These are phyloP conservation scores for Grammomys dolichurus DNA, from an alignment of 2,113 vertebrate species.

Conservation along the genomic window DNA sequence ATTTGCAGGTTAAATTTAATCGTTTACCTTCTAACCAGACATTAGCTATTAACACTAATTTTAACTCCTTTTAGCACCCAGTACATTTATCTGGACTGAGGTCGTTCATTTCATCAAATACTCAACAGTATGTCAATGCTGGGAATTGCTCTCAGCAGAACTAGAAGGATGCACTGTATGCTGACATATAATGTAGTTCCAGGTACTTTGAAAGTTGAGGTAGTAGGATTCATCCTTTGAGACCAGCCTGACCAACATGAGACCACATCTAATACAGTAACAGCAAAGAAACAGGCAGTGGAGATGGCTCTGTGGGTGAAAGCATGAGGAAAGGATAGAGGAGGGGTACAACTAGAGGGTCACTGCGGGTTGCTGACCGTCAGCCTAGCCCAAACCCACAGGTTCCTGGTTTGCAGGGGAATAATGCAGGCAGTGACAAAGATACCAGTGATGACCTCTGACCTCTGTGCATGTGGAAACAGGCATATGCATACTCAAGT, in stretches of 20 bases:
- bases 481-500: not conserved
- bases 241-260: not conserved
- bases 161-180: not conserved
- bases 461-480: not conserved
- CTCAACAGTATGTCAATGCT: not conserved
- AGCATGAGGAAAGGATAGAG: not conserved
- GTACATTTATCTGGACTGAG: not conserved
- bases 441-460: not conserved
- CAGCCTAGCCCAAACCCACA: not conserved
- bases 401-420: not conserved
- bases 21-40: not conserved
- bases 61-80: not conserved
- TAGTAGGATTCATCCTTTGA: not conserved
- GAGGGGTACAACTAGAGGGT: not conserved
- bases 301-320: not conserved
- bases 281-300: not conserved
- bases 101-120: constrained; percentile 6
- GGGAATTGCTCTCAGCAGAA: not conserved
- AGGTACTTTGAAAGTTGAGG: not conserved
- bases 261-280: not conserved
- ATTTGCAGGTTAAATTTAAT: constrained; percentile 26
- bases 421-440: not conserved
- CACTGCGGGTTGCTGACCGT: not conserved
- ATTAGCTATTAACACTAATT: not conserved
- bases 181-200: not conserved